Evolutionary conservation across 2,797 vertebrate genomes (phyloP).

Genomic region (Chaetodon trifasciatus): DNA sequence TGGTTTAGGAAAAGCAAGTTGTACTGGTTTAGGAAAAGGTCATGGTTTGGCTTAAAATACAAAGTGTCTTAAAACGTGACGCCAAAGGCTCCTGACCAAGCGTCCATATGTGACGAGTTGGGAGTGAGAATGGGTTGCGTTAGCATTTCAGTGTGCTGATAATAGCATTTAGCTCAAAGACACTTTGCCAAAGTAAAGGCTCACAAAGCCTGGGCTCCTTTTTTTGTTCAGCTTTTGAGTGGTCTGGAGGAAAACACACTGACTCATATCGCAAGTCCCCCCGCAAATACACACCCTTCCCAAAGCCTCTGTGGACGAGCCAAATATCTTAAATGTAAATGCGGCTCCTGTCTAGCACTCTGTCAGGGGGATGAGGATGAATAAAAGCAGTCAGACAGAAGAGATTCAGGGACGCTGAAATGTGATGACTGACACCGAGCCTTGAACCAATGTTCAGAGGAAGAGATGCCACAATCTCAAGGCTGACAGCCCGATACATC

Average conservation of each 20-base stretch:
- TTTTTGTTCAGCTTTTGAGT: slow-evolving; percentile 1
- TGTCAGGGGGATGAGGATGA: background rate
- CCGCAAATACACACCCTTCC: background rate
- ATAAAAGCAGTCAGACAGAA: slow-evolving; percentile 10
- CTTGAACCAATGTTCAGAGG: background rate
- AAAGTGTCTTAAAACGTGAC: no score
- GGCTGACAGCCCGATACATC: background rate
- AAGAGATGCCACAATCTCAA: slow-evolving; percentile 8
- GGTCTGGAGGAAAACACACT: background rate
- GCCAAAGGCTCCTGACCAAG: no score
- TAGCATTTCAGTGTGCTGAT: background rate
- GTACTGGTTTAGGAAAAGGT: no score
- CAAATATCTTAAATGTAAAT: slow-evolving; percentile 7
- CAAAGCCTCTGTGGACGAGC: background rate
- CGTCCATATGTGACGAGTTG: no score
- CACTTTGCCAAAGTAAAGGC: background rate
- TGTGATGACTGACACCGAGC: background rate
- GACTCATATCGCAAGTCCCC: background rate
- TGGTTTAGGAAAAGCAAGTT: no score
- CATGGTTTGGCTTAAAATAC: no score
- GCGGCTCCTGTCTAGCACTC: background rate
- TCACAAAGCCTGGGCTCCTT: background rate
- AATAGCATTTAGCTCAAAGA: background rate
- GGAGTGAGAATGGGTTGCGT: no score
- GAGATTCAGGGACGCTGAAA: slow-evolving; percentile 11